Base-by-base conservation (phyloP, 1,140 invertebrate species). In the Drosophila nannoptera region DNA sequence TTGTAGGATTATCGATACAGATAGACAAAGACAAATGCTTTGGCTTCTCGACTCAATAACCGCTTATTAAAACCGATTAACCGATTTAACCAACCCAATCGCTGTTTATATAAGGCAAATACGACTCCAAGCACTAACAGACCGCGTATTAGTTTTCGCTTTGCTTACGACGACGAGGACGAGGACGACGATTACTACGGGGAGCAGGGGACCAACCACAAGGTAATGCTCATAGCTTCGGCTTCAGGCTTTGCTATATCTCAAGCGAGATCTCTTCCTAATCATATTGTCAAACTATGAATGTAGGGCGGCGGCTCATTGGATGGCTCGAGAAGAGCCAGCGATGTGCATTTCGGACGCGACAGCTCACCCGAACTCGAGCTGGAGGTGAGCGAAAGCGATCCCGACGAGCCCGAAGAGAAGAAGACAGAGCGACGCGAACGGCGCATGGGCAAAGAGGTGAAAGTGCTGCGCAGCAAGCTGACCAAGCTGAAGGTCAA, bases 401-500 rank as follows among this genome's bases (percentile, higher is more conserved):
- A 94, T 84, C 93, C 93, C 45, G 92, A 93, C 32, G 94, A 94
- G 78, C 93, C 94, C 61, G 93, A 93, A 49, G 94, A 94, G 73
- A 94, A 94, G 59, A 91, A 92, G 72, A 90, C 92, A 70, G 92
- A 92, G 54, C 91, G 92, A 71, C 88, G 90, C 7, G 88, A 90
- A 35, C 90, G 91, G 65, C 91, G 94, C 75, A 77, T 93, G 50
- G 91, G 92, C 46, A 93, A 94, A 71, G 94, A 95, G 89, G 88
- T 96, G 7, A 94, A 95, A 87, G 91, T 96, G 61, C 90, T 96
- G 71, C 92, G 91, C 50, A 94, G 94, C 54, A 96, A 96, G 90
- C 91, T 96, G n/a, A 92, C 92, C 68, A 94, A 93, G 67, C 91
- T 95, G 68, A 95, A 94, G 73, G 94, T 95, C 54, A 96, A 96